Base-by-base conservation (phyloP, 2,113 vertebrate species). In the Chinchilla lanigera region DNA sequence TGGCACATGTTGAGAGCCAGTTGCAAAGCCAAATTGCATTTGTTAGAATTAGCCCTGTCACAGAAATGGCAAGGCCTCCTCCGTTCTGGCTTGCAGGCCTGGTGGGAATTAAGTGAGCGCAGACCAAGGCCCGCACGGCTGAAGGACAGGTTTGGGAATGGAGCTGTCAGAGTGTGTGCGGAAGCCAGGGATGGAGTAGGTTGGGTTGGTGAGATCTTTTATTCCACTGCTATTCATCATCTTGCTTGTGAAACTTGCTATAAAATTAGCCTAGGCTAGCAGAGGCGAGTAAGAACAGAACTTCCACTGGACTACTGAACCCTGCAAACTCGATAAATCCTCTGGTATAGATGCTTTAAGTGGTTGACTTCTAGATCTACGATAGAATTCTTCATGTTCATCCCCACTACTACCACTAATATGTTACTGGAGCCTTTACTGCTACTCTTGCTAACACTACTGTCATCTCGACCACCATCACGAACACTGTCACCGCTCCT, bases 1-100 rank as follows among this genome's bases (percentile, higher is more conserved):
- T 96, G 96, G 97, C 90, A 75, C n/a, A 92, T 33, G 86, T n/a
- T 30, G 65, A 96, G 73, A 90, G n/a, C 8, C 19, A 78, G 54
- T 38, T 86, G 69, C 41, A 88, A 96, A 97, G 93, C 71, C 95
- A 86, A 83, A 60, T 3, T 67, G 9, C 77, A 47, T 67, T 41
- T 90, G 89, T 95, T 6, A 88, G 71, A 95, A 75, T 88, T 17
- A 90, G 93, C 41, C 65, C 17, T 58, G 50, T 16, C 65, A 67
- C 28, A 14, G 26, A 87, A n/a, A 78, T n/a, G 26, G 95, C 87
- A 75, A 54, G 63, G 35, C n/a, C 58, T 94, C 50, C 17, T 35
- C 58, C 58, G 96, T 95, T 38, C 82, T 28, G 41, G 41, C 54
- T 35, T 13, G 16, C 4, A 26, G 69, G 77, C 89, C 44, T 65